phyloP scores from a whole-genome alignment of 1,140 invertebrate species.

The Drosophila subpulchrella region DNA sequence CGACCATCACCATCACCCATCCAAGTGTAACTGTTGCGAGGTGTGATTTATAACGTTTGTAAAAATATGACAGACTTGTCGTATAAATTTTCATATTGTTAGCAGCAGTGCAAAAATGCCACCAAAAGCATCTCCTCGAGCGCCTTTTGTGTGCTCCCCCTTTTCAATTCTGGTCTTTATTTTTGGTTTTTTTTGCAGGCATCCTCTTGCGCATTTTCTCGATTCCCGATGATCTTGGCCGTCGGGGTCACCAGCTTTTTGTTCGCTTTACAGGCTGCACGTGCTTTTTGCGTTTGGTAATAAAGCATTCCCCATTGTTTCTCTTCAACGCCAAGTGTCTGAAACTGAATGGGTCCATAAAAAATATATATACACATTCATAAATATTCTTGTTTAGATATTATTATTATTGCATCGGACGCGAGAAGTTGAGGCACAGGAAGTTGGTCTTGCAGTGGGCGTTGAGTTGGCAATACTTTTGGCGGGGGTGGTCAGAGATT shows the following conservation, averaged over 20 bases:
- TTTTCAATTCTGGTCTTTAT: background rate
- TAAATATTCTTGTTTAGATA: constrained; percentile 39
- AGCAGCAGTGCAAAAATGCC: constrained; percentile 55
- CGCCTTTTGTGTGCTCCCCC: constrained; percentile 35
- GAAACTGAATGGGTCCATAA: constrained; percentile 37
- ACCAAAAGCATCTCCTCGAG: constrained; percentile 57
- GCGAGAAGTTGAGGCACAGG: background rate
- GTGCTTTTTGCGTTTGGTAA: constrained; percentile 39
- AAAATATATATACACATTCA: constrained; percentile 14
- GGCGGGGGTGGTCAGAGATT: background rate
- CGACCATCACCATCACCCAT: constrained; percentile 22
- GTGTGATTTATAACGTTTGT: constrained; percentile 80
- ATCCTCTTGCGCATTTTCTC: constrained; percentile 16
- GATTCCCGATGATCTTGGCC: constrained; percentile 37
- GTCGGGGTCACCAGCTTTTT: constrained; percentile 40
- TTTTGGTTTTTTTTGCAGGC: background rate
- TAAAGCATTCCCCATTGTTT: constrained; percentile 50
- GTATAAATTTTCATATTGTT: constrained; percentile 83
- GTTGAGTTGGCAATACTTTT: background rate
- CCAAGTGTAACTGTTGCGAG: constrained; percentile 56
- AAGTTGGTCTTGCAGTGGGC: constrained; percentile 1
- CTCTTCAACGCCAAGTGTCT: constrained; percentile 30
- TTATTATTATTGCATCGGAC: constrained; percentile 33
- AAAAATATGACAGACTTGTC: constrained; percentile 82
- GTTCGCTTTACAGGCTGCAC: constrained; percentile 47